Conservation (phyloP, 2,113 vertebrate species). For the Gymnarchus niloticus region DNA sequence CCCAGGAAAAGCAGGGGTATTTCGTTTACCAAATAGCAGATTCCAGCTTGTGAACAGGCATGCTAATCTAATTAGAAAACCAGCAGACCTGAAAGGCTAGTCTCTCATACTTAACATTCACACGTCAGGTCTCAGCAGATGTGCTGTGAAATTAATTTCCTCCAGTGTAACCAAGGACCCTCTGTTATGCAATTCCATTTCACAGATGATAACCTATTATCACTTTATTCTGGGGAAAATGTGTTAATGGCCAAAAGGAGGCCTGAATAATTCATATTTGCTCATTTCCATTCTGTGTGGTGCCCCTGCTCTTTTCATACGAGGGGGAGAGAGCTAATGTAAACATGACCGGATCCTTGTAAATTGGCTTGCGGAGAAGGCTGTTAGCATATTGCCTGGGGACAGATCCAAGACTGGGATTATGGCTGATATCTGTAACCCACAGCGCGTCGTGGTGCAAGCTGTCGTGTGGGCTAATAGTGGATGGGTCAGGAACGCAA, state of each 20-base stretch:
- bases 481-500: constrained; percentile 68
- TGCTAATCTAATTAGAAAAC: constrained; percentile 99
- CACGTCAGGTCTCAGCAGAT: constrained; percentile 95
- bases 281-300: constrained; percentile 93
- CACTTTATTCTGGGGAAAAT: constrained; percentile 99
- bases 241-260: constrained; percentile 99
- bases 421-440: constrained; percentile 84
- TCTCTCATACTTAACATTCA: constrained; percentile 96
- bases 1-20: constrained; percentile 79
- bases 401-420: constrained; percentile 89
- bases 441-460: constrained; percentile 76
- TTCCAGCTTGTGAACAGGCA: constrained; percentile 81
- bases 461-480: constrained; percentile 73
- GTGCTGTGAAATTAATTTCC: constrained; percentile 99
- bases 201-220: constrained; percentile 99
- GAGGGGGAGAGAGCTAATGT: constrained; percentile 97
- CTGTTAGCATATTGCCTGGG: constrained; percentile 98
- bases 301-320: constrained; percentile 89
- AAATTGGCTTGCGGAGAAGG: constrained; percentile 99
- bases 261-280: constrained; percentile 99
- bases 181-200: constrained; percentile 99
- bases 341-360: constrained; percentile 99
- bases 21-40: constrained; percentile 80
- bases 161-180: constrained; percentile 98
- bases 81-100: constrained; percentile 86